Percentiles rank a stretch among this genome's conserved stretches.
Evolutionary conservation across 2,113 vertebrate species (phyloP).

Genomic region (Agapornis roseicollis): DNA sequence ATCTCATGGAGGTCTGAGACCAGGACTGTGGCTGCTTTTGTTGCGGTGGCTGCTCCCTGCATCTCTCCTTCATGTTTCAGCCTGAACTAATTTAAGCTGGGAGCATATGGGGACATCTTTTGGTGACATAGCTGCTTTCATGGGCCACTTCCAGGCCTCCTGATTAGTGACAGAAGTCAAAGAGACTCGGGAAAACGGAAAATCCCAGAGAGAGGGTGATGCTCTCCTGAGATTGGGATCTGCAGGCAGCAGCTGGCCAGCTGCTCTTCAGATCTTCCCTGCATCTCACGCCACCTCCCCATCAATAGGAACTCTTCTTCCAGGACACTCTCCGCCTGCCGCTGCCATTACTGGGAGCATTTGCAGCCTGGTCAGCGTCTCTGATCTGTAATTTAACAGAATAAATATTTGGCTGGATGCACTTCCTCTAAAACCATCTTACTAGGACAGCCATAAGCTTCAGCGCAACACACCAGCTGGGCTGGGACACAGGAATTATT

Average conservation of each 20-base stretch:
- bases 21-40: neutral
- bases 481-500: neutral
- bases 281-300: slow-evolving; percentile 6
- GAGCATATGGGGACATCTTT: slow-evolving; percentile 52
- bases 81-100: slow-evolving; percentile 60
- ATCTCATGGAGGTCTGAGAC: neutral
- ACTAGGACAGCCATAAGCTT: neutral
- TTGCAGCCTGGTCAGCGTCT: slow-evolving; percentile 44
- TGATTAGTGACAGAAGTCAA: slow-evolving; percentile 59
- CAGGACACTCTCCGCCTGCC: neutral
- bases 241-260: slow-evolving; percentile 33
- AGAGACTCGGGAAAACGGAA: slow-evolving; percentile 41
- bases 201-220: slow-evolving; percentile 44
- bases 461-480: neutral
- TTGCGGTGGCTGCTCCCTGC: neutral
- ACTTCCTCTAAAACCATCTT: slow-evolving; percentile 42
- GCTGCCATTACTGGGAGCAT: slow-evolving; percentile 48
- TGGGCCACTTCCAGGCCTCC: slow-evolving; percentile 53
- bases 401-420: slow-evolving; percentile 58
- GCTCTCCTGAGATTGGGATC: slow-evolving; percentile 18
- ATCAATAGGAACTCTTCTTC: neutral
- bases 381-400: slow-evolving; percentile 52
- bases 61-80: slow-evolving; percentile 42
- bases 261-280: slow-evolving; percentile 4
- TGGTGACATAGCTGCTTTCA: slow-evolving; percentile 18